Percentiles rank a stretch among this genome's conserved stretches.
phyloP scores from a whole-genome alignment of 2,888 invertebrate genomes.

The Ashinkailepas kermadecensis region DNA sequence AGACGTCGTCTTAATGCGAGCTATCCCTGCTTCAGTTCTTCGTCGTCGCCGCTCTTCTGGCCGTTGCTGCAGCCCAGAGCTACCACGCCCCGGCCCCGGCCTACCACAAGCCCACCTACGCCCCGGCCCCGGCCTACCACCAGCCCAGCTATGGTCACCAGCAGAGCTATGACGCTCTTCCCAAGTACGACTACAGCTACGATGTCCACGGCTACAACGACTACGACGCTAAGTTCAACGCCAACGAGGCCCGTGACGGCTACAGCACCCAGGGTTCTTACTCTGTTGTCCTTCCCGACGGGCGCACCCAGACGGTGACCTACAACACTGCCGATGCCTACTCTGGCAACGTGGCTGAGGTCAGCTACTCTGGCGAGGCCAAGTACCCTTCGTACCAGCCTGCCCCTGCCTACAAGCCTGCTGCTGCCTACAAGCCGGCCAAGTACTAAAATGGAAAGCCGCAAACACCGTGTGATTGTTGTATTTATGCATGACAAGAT shows the following conservation, averaged over 20 bases:
- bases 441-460: too few species aligned
- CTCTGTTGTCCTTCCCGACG: conserved; percentile 32
- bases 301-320: conserved; percentile 31
- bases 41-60: not conserved
- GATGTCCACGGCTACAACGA: conserved; percentile 29
- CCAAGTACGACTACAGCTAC: conserved; percentile 28
- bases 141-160: not conserved
- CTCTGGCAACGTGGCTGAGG: conserved; percentile 30
- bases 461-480: too few species aligned
- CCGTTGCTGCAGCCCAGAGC: not conserved
- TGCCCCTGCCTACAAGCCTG: not conserved
- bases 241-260: conserved; percentile 27
- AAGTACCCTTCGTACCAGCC: conserved; percentile 25
- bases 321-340: conserved; percentile 28
- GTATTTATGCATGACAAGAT: too few species aligned
- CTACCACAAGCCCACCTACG: too few species aligned
- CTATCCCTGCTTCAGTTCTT: not conserved
- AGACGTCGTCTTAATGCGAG: too few species aligned
- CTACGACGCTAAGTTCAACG: conserved; percentile 26
- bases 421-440: too few species aligned
- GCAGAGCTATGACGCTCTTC: not conserved
- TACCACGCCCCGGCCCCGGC: too few species aligned
- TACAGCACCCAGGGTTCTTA: conserved; percentile 30
- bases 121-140: conserved; percentile 10
- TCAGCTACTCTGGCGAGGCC: conserved; percentile 32